Base-by-base conservation (phyloP, 2,888 invertebrate species). In the Tenthredo amoena region DNA sequence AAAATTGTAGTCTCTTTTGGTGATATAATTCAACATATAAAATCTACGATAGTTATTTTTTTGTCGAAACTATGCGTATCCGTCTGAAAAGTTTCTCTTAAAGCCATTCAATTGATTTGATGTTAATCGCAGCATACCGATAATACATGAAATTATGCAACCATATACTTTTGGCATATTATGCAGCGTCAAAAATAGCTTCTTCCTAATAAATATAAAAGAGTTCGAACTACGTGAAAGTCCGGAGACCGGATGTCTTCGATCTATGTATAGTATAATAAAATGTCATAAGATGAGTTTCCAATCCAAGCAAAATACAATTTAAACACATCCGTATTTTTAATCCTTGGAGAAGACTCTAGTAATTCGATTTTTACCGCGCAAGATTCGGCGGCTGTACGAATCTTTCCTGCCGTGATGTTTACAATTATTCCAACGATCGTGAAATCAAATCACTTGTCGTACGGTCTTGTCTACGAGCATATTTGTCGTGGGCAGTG, bases 371-470 rank as follows among this genome's bases (percentile, higher is more conserved):
- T 74, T 40, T n/a, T 43, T 43, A 4, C 10, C 6, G n/a, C 40
- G n/a, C 43, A 6, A 43, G 21, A 34, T 74, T 18, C 26, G 43
- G 72, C 6, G 72, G 43, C 21, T 74, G 40, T 43, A 74, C 72
- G 10, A 74, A 21, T 74, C 7, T 40, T 74, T 21, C 12, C 72
- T 43, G 4, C 40, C 18, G 18, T 15, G 43, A 26, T 74, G 72
- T 74, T 74, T 74, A 43, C 72, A 74, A 74, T 43, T 12, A 40
- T 74, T 21, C 4, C n/a, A 43, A 34, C 34, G 77, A 55, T 77
- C 77, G 31, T 77, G 26, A 77, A 31, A 77, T 77, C 50, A 77
- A 77, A 34, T 77, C 77, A 34, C 77, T 77, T 55, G 55, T 55
- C 77, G 55, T 55, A 50, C 40, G 31, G 50, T 77, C 34, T 55